Evolutionary conservation across 2,888 invertebrate genomes (phyloP), one percentile per base, ranked within the genome.

Genomic region (Sinotaia quadrata): DNA sequence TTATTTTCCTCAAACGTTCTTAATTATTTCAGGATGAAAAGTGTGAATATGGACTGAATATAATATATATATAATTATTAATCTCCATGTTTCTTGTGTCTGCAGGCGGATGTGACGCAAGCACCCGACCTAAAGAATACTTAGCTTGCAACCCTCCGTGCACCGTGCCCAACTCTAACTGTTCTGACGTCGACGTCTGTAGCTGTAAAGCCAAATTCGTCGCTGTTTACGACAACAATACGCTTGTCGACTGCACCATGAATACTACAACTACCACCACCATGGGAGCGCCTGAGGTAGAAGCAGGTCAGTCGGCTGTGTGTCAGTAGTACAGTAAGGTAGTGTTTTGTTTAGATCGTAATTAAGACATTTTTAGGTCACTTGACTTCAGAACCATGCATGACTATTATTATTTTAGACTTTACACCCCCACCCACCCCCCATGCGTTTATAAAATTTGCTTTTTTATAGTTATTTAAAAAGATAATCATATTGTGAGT

Each of bases 71-170:
- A n/a, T n/a, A n/a, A n/a, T n/a, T n/a, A n/a, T n/a, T n/a, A n/a
- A n/a, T n/a, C n/a, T n/a, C n/a, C n/a, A n/a, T n/a, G 18, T 5
- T 54, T 29, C n/a, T 57, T 58, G 7, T 52, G 7, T 27, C 72
- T 72, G 15, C 80, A 89, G 89, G 89, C 56, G 89, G 88, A 8
- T 89, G 89, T 75, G 82, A 84, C 36, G 84, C 85, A 5, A 80
- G 79, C 34, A 78, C 81, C 8, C 83, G 84, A 71, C 89, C 89
- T 5, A 59, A 76, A 0, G 60, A 60, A 7, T 31, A 57, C 0
- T 71, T 79, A 51, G 47, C 27, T 8, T 89, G 88, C 71, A 75
- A 75, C 66, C 87, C 83, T 51, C 78, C 75, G 57, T 86, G 79
- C 77, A 62, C 68, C 63, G 74, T 76, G 54, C 61, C 37, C 12